Conservation (phyloP, 2,888 invertebrate species). For the Tachina fera region DNA sequence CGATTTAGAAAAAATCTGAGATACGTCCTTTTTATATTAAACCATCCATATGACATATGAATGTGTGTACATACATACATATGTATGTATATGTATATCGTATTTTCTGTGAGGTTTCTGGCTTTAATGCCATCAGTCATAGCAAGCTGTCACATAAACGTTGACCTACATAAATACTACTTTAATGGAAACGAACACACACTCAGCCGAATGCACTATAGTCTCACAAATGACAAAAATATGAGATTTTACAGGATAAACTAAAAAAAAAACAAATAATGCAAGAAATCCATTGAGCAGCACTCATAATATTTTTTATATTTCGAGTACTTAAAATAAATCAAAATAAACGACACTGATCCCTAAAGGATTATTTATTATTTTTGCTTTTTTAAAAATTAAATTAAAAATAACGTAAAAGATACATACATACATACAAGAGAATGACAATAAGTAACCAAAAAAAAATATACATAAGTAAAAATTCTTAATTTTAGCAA, state of each 20-base stretch:
- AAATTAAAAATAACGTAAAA: too few species aligned
- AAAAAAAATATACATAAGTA: too few species aligned
- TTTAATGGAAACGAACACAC: conserved; percentile 19
- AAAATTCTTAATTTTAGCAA: too few species aligned
- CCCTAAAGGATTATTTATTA: background rate
- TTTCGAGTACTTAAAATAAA: background rate
- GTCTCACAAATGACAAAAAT: conserved; percentile 7
- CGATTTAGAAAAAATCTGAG: too few species aligned
- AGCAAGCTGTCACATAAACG: conserved; percentile 65
- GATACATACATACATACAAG: too few species aligned
- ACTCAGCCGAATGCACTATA: background rate
- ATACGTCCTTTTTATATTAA: too few species aligned
- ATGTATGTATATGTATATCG: too few species aligned
- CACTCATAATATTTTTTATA: conserved; percentile 3
- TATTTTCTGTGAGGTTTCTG: conserved; percentile 33
- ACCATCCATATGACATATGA: too few species aligned
- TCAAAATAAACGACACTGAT: background rate
- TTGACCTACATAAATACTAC: conserved; percentile 60
- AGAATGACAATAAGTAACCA: too few species aligned
- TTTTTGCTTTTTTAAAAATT: too few species aligned
- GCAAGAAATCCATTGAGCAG: background rate
- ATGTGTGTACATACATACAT: too few species aligned
- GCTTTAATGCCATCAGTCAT: conserved; percentile 60
- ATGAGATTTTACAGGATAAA: background rate
- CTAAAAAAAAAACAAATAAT: background rate